Evolutionary conservation across 2,113 vertebrate genomes (phyloP).

Genomic region (Aegithalos caudatus): DNA sequence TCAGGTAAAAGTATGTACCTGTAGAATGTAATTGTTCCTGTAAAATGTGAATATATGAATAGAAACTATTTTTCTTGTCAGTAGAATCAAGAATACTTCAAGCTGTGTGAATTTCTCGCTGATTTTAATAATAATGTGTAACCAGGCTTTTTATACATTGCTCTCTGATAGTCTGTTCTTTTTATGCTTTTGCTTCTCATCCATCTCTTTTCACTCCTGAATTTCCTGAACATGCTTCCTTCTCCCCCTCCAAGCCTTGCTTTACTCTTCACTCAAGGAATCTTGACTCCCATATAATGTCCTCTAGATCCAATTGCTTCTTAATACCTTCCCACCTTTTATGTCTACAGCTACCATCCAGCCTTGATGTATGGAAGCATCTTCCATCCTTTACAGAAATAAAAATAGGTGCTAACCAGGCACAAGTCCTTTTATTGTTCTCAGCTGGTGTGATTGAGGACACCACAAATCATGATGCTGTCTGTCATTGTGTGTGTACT

Average conservation of each 20-base stretch:
- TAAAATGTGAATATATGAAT: background rate
- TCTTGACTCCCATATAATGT: background rate
- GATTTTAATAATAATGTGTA: background rate
- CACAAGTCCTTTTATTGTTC: background rate
- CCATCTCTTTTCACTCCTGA: background rate
- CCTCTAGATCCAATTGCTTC: background rate
- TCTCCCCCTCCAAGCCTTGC: background rate
- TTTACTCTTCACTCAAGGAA: background rate
- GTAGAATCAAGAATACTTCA: background rate
- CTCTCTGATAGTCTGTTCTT: background rate
- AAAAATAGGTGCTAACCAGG: background rate
- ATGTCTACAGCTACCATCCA: background rate
- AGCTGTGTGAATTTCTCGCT: background rate
- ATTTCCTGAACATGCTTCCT: background rate
- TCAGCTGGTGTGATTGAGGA: background rate
- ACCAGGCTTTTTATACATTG: background rate
- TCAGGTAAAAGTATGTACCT: background rate
- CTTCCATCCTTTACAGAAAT: background rate
- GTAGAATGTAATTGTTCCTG: background rate
- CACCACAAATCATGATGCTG: background rate
- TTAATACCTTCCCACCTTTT: background rate
- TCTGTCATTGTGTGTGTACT: background rate
- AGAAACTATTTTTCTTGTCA: background rate
- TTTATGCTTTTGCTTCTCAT: background rate
- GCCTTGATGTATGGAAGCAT: background rate